Evolutionary conservation across 2,797 vertebrate genomes (phyloP).

Genomic region (Malurus leucopterus): DNA sequence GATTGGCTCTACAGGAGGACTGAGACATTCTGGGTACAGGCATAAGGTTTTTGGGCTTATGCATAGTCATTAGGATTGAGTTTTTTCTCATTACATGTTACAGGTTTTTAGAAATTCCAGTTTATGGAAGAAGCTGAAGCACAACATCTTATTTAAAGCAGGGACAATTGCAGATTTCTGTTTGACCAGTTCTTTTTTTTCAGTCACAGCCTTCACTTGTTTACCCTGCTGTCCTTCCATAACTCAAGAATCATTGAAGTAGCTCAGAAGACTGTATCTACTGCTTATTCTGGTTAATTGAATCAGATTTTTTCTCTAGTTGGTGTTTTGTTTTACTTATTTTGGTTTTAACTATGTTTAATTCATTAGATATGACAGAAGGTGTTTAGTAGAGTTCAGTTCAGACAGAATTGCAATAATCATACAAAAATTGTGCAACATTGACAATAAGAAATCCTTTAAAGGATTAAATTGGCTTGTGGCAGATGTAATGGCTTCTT

Average conservation of each 20-base stretch:
- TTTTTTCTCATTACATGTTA: background rate
- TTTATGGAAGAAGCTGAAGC: background rate
- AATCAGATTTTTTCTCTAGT: background rate
- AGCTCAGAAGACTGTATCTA: background rate
- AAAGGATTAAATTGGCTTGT: background rate
- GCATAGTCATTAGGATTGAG: background rate
- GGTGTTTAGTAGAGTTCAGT: background rate
- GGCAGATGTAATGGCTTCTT: background rate
- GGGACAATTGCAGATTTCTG: background rate
- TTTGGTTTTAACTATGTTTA: background rate
- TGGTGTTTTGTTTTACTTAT: background rate
- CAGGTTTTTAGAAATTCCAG: background rate
- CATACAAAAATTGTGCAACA: background rate
- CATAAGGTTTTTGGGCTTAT: background rate
- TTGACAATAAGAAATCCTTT: background rate
- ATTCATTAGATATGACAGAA: background rate
- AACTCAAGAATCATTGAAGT: background rate
- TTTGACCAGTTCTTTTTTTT: background rate
- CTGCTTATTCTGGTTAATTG: background rate
- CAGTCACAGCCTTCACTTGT: background rate
- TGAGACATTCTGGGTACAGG: background rate
- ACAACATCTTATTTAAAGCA: background rate
- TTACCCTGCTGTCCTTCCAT: background rate
- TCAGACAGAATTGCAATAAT: background rate
- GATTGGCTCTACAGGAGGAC: too few relatives aligned